phyloP scores from a whole-genome alignment of 2,797 vertebrate genomes.

The Cryptoprocta ferox region DNA sequence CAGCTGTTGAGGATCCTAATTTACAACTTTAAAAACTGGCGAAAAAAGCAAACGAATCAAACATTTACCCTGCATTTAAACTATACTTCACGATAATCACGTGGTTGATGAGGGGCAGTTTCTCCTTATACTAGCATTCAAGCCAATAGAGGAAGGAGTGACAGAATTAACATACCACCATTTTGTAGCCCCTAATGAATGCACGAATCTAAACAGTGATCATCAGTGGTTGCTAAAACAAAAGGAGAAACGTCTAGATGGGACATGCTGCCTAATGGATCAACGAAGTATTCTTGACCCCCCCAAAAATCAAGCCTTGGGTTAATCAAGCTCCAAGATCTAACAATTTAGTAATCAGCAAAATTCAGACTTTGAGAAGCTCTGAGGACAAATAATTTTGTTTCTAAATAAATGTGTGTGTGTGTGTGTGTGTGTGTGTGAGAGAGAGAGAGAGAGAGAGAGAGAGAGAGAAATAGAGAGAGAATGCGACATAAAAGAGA shows the following conservation, averaged over 20 bases:
- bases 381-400: not conserved
- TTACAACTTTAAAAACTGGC: not conserved
- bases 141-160: not conserved
- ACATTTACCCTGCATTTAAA: not conserved
- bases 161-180: too few species aligned
- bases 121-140: not conserved
- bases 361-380: not conserved
- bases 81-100: not conserved
- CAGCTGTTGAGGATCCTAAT: not conserved
- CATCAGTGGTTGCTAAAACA: not conserved
- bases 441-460: not conserved
- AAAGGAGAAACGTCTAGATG: not conserved
- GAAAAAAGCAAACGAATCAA: not conserved
- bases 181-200: not conserved
- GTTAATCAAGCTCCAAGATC: not conserved
- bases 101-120: not conserved
- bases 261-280: not conserved
- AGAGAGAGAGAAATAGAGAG: not conserved
- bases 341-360: slow-evolving; percentile 28
- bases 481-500: not conserved
- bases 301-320: not conserved
- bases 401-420: not conserved
- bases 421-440: not conserved
- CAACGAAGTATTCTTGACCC: not conserved
- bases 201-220: not conserved